A percentile compares a stretch with the other conserved stretches of the same genome.
Evolutionary conservation across 2,113 vertebrate species (phyloP).

Genomic region (Copsychus sechellarum): DNA sequence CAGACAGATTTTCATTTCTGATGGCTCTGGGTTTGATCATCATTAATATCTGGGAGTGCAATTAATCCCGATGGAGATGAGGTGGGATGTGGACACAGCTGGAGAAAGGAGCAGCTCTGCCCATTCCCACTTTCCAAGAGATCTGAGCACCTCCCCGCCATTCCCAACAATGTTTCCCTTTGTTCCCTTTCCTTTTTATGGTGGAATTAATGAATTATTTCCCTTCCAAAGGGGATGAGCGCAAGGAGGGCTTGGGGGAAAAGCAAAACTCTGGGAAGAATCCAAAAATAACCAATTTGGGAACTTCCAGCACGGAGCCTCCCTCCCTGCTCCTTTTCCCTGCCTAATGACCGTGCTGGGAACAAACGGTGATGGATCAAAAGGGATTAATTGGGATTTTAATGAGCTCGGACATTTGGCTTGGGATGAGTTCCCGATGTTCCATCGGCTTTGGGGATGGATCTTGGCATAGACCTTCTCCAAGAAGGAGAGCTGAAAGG

Average conservation of each 20-base stretch:
- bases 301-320: neutral
- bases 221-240: neutral
- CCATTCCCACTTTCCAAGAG: too few species aligned
- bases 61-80: too few species aligned
- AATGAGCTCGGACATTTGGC: neutral
- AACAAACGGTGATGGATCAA: neutral
- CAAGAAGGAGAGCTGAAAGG: neutral
- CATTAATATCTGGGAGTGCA: too few species aligned
- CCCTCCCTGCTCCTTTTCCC: neutral
- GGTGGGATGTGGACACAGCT: too few species aligned
- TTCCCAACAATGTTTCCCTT: neutral
- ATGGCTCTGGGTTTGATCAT: too few species aligned
- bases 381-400: slow-evolving; percentile 2
- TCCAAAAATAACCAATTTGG: slow-evolving; percentile 4
- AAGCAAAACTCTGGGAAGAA: neutral
- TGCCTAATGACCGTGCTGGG: neutral
- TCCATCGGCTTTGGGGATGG: neutral
- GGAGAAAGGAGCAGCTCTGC: too few species aligned
- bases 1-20: too few species aligned
- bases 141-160: fast-evolving
- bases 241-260: neutral
- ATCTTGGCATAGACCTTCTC: neutral
- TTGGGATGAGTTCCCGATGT: neutral
- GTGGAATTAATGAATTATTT: neutral
- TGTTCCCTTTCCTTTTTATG: neutral